Evolutionary conservation across 2,888 invertebrate species (phyloP).

Genomic region (Proisotoma minuta): DNA sequence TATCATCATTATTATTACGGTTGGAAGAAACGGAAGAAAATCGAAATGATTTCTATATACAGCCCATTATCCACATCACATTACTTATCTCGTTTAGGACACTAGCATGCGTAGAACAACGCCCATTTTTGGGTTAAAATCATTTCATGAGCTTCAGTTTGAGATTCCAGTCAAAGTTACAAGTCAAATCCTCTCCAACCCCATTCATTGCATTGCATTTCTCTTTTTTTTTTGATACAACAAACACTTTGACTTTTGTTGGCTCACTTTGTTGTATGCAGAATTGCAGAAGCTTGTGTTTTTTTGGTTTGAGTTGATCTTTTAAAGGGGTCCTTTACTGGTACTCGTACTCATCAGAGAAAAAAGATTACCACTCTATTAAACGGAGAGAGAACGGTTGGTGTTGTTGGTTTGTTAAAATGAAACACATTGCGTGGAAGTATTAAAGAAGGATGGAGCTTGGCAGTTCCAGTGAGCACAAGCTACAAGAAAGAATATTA

Average conservation of each 20-base stretch:
- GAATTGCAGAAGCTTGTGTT: slow-evolving; percentile 19
- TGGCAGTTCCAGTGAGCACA: background rate
- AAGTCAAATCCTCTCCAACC: background rate
- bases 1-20: slow-evolving; percentile 7
- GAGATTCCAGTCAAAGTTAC: background rate
- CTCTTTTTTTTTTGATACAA: background rate
- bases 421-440: background rate
- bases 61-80: background rate
- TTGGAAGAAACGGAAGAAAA: slow-evolving; percentile 1
- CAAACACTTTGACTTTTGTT: background rate
- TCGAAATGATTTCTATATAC: background rate
- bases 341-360: too few species aligned
- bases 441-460: background rate
- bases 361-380: background rate
- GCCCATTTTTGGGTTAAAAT: slow-evolving; percentile 43
- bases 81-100: slow-evolving; percentile 4
- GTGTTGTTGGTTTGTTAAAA: background rate
- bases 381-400: background rate
- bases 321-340: slow-evolving; percentile 33
- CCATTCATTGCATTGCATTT: background rate
- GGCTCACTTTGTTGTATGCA: background rate
- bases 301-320: slow-evolving; percentile 39
- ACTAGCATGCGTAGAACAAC: slow-evolving; percentile 44
- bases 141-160: slow-evolving; percentile 29
- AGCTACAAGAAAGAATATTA: background rate